These are phyloP conservation scores for Melanerpes aurifrons DNA, from an alignment of 2,113 vertebrate genomes.

Conservation along the genomic window DNA sequence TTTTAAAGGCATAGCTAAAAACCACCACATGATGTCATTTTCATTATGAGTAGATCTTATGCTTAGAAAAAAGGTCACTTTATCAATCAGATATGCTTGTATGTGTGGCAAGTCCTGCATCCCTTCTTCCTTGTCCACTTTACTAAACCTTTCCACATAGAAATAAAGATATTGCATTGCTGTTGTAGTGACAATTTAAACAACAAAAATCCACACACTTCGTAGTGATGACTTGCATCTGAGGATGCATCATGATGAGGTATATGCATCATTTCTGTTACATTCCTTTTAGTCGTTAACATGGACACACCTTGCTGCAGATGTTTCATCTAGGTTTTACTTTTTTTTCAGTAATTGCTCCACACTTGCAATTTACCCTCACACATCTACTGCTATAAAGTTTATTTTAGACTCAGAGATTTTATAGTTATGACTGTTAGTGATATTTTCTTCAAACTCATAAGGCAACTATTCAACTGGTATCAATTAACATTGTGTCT, in stretches of 20 bases:
- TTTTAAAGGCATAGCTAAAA: too few relatives aligned
- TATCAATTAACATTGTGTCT: not conserved
- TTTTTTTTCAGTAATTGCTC: not conserved
- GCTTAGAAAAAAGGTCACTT: not conserved
- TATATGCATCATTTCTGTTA: not conserved
- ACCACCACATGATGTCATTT: not conserved
- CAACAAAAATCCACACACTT: not conserved
- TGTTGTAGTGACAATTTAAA: not conserved
- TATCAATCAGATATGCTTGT: not conserved
- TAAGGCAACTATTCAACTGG: not conserved
- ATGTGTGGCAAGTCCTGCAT: not conserved
- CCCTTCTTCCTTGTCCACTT: not conserved
- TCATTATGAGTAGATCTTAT: not conserved
- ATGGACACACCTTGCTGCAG: not conserved
- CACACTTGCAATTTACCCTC: not conserved
- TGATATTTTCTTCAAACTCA: not conserved
- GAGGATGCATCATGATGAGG: not conserved
- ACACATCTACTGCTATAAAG: not conserved
- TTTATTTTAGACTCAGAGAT: not conserved
- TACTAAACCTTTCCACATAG: not conserved
- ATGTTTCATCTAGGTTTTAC: not conserved
- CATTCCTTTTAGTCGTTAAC: not conserved
- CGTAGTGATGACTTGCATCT: not conserved
- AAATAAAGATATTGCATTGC: not conserved
- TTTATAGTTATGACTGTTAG: not conserved